Evolutionary conservation across 2,888 invertebrate genomes (phyloP), one percentile per base, ranked within the genome.

Genomic region (Lacanobia wlatinum): DNA sequence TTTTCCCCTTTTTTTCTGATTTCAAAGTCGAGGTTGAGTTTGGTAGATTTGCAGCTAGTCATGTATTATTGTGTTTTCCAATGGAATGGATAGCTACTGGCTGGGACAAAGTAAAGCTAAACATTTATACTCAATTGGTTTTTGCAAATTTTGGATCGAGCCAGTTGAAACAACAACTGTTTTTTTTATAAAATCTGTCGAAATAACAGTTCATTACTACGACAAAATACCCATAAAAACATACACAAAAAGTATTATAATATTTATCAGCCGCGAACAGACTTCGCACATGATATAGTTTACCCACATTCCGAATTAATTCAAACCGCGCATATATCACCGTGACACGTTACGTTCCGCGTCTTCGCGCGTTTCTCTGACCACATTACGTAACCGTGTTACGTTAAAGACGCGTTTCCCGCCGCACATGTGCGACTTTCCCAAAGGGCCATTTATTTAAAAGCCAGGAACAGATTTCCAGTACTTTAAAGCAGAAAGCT

Each of bases 251-350:
- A 43, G 43, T 7, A 40, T 6, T 2, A 38, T 12, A 59, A 59
- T 59, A 40, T 67, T 70, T 70, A 80, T 65, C 40, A 48, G 70
- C 43, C 50, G 56, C 52, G 34, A 59, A 71, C 64, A 73, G 34
- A 63, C 12, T 56, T 38, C 56, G 73, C 73, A 74, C 68, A 78
- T 64, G 65, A 76, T 76, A 77, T 59, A 62, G 38, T 72, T 53
- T 76, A 63, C 63, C 53, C 76, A 55, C 73, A 72, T 85, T 73
- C 74, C 66, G 50, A 69, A 80, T 83, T 78, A 83, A 85, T 85
- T 78, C 64, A 56, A 52, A 74, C 56, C 62, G 56, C 46, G 40
- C 69, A 66, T 84, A 72, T 61, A 78, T 80, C 68, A 76, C 50
- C 10, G 14, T 53, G 23, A 23, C 14, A 6, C 59, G 40, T 48